Percentiles rank a stretch among this genome's conserved stretches.
These are phyloP conservation scores for Amiota communis DNA, from an alignment of 2,888 invertebrate genomes.

Conservation along the genomic window DNA sequence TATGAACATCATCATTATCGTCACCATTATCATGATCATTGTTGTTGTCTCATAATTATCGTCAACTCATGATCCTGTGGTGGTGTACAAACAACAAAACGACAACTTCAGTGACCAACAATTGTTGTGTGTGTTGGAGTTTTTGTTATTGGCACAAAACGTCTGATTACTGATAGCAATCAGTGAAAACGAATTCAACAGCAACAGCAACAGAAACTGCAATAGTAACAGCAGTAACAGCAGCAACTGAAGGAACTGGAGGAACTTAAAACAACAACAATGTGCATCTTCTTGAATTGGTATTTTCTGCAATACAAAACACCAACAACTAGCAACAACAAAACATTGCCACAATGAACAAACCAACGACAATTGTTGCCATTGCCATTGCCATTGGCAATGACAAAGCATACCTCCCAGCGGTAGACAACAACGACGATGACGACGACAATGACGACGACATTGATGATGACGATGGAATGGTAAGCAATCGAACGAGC, in stretches of 20 bases:
- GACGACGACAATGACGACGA: neutral
- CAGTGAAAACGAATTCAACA: constrained; percentile 44
- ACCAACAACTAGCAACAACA: constrained; percentile 34
- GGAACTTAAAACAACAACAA: constrained; percentile 34
- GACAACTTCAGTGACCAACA: neutral
- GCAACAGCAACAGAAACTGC: constrained; percentile 42
- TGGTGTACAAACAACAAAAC: neutral
- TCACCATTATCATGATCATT: neutral
- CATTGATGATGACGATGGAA: neutral
- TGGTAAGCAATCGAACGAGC: constrained; percentile 30
- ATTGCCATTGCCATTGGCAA: constrained; percentile 53
- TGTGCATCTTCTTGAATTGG: neutral
- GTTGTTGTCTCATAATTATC: too few species aligned
- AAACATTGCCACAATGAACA: constrained; percentile 30
- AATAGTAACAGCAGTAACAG: constrained; percentile 46
- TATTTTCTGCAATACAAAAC: constrained; percentile 26
- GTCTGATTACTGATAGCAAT: constrained; percentile 68
- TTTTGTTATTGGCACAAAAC: constrained; percentile 60
- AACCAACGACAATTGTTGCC: constrained; percentile 29
- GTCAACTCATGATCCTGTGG: neutral
- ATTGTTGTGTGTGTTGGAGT: constrained; percentile 34
- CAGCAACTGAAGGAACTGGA: constrained; percentile 28
- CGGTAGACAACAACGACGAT: constrained; percentile 30
- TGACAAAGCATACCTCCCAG: constrained; percentile 67
- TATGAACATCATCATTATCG: neutral